Evolutionary conservation across 2,888 invertebrate genomes (phyloP), one percentile per base, ranked within the genome.

Genomic region (Acanthosoma haemorrhoidale): DNA sequence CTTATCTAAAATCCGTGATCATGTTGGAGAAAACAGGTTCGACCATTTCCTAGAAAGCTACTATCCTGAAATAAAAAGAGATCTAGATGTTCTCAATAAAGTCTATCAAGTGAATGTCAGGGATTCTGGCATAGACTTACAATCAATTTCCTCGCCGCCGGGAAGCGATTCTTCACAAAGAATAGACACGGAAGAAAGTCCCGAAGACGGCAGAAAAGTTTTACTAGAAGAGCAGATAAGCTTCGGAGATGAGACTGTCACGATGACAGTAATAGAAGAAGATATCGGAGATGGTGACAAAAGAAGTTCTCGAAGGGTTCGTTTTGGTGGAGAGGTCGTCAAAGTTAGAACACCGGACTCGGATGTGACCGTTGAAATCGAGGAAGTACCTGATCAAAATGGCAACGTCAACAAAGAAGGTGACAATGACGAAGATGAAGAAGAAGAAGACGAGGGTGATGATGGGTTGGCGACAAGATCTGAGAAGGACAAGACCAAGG

Each of bases 291-390:
- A 68, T 59, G 70, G 38, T 32, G 72, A 66, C 25, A 74, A 74
- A 38, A 75, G 85, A 74, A 86, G 86, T 0, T 85, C 87, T 0
- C 86, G 91, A 78, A 85, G 90, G 76, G 92, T 92, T 8, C 87
- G 90, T 61, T 92, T 92, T 75, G 92, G 92, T 4, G 92, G 92
- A n/a, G 92, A 92, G 80, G 85, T 90, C 73, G 88, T 92, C 3
- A 92, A 92, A 82, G 85, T 92, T 80, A 82, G 92, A 73, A 92
- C 92, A 13, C 92, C 92, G 0, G 92, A 92, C 75, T 91, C 91
- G 78, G 92, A 92, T 77, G 87, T 72, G 6, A 75, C 75, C 73
- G 59, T 34, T 29, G 75, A 73, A 39, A 69, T 63, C 13, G 32
- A 60, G 41, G 68, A 71, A 25, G 36, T 69, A 21, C 60, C 68